phyloP scores from a whole-genome alignment of 2,888 invertebrate species.

The Erebia ligea region DNA sequence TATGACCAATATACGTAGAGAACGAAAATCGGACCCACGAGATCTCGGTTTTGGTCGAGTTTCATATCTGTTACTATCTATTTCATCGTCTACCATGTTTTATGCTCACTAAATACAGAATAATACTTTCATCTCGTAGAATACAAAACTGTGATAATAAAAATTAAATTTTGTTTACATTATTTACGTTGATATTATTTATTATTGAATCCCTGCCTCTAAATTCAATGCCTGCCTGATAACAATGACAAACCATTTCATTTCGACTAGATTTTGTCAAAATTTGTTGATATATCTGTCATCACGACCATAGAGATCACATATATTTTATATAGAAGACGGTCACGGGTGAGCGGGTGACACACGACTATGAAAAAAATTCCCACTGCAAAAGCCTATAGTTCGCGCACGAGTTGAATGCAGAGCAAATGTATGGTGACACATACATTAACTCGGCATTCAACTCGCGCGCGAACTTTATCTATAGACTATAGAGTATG shows the following conservation, averaged over 20 bases:
- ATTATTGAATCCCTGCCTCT: not conserved
- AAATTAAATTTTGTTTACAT: not conserved
- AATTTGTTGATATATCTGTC: not conserved
- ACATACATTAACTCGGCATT: too few species aligned
- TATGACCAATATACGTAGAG: conserved; percentile 50
- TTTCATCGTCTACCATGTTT: conserved; percentile 16
- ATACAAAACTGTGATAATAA: not conserved
- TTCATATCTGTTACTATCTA: conserved; percentile 6
- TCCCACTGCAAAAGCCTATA: too few species aligned
- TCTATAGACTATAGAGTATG: too few species aligned
- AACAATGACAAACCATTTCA: too few species aligned
- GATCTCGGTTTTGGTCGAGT: conserved; percentile 20
- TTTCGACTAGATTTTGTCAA: not conserved
- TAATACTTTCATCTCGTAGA: not conserved
- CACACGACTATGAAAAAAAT: too few species aligned
- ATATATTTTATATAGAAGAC: not conserved
- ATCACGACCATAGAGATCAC: conserved; percentile 7
- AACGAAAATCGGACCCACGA: conserved; percentile 25
- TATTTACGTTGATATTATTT: not conserved
- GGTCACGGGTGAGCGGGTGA: too few species aligned
- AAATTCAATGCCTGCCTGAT: too few species aligned
- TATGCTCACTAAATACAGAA: not conserved
- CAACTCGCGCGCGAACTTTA: too few species aligned
- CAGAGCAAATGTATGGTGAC: too few species aligned
- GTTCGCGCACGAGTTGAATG: too few species aligned